Conservation (phyloP, 2,888 invertebrate genomes). For the Torymus texanus region DNA sequence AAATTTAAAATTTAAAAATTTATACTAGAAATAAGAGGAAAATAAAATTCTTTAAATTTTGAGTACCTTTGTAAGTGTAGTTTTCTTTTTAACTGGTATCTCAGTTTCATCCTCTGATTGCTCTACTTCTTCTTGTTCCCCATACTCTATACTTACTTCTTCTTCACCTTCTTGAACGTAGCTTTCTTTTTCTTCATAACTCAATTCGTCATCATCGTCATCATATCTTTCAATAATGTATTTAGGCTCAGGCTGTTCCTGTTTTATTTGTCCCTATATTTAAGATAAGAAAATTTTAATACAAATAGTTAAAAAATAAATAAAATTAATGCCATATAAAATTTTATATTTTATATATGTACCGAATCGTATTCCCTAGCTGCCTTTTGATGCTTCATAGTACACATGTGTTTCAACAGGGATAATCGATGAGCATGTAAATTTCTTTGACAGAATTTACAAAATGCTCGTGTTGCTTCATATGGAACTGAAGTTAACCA, state of each 20-base stretch:
- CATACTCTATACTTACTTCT: constrained; percentile 60
- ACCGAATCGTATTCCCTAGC: constrained; percentile 60
- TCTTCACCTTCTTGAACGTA: constrained; percentile 54
- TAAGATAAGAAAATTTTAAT: constrained; percentile 35
- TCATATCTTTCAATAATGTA: constrained; percentile 67
- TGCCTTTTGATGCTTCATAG: constrained; percentile 78
- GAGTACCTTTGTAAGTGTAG: constrained; percentile 28
- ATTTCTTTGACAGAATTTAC: constrained; percentile 78
- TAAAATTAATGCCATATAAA: not conserved
- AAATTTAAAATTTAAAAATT: not conserved
- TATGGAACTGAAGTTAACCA: constrained; percentile 78
- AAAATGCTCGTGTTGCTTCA: constrained; percentile 78
- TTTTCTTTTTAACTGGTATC: constrained; percentile 53
- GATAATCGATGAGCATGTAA: constrained; percentile 79
- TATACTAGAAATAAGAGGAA: constrained; percentile 3
- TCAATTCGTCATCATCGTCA: constrained; percentile 31
- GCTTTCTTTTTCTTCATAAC: constrained; percentile 7
- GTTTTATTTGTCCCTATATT: constrained; percentile 32
- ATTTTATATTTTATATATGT: constrained; percentile 1
- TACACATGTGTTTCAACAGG: constrained; percentile 79
- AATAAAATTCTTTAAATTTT: constrained; percentile 17
- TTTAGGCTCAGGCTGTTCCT: constrained; percentile 64
- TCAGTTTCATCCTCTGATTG: constrained; percentile 53
- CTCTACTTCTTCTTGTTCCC: constrained; percentile 58
- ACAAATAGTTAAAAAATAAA: constrained; percentile 2